Conservation (phyloP, 2,113 vertebrate species). For the Limanda limanda region DNA sequence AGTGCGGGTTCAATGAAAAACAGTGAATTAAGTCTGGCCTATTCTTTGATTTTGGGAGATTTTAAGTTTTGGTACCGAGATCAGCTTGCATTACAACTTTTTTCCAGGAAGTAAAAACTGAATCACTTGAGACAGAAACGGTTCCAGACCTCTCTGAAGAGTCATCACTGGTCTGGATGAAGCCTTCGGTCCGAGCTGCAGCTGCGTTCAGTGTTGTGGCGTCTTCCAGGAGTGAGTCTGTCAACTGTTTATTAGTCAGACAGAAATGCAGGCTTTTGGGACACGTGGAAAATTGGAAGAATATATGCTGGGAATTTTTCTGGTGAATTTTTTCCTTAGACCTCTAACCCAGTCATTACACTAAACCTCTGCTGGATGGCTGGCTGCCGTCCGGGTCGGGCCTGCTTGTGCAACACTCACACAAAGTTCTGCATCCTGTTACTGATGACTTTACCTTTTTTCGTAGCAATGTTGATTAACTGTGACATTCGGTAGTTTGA, state of each 20-base stretch:
- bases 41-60: background rate
- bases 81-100: conserved; percentile 1
- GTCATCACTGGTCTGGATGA: conserved; percentile 20
- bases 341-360: conserved; percentile 60
- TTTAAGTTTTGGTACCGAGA: background rate
- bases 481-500: background rate
- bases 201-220: conserved; percentile 35
- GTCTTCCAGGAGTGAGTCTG: conserved; percentile 48
- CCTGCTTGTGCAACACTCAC: conserved; percentile 18
- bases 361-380: conserved; percentile 53
- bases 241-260: conserved; percentile 73
- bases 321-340: conserved; percentile 44
- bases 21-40: background rate
- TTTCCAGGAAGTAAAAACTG: conserved; percentile 67
- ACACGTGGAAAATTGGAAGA: conserved; percentile 64
- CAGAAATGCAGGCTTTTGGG: conserved; percentile 45
- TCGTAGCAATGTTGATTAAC: background rate
- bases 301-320: conserved; percentile 41
- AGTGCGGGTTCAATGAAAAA: too few species aligned
- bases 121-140: conserved; percentile 49
- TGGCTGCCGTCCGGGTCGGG: conserved; percentile 46
- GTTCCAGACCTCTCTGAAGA: conserved; percentile 39
- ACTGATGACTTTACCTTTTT: background rate
- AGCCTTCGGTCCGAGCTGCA: conserved; percentile 44
- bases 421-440: conserved; percentile 5